Base-by-base conservation (phyloP, 2,888 invertebrate genomes). In the Chesias legatella region DNA sequence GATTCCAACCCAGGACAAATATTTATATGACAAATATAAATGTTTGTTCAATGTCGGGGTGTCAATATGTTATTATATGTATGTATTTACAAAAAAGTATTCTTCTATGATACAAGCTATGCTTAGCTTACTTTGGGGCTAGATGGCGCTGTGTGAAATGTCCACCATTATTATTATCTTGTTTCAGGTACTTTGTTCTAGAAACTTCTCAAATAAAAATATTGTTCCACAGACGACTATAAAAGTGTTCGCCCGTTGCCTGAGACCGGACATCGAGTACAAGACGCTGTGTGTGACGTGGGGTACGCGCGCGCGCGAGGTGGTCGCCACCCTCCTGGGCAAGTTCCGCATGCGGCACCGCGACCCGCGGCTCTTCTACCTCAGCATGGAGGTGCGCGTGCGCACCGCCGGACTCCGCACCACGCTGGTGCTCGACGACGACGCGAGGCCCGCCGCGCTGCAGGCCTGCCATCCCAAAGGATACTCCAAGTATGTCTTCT, bases 391-490 rank as follows among this genome's bases (percentile, higher is more conserved):
- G 79, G 96, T 97, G 31, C 93, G 95, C 8, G 95, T 97, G 32
- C 89, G 95, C 33, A 92, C 95, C 48, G 94, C 95, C 6, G 95
- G 95, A 1, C 91, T 96, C 6, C 89, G 94, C 56, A 96, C 96
- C 1, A 91, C 95, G 32, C 85, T 97, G 48, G 93, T 94, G 29
- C 82, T 97, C 53, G 97, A 97, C 62, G 95, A 96, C 54, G 95
- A 95, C 63, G 94, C 97, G 0, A 90, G 95, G 42, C 98, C 98
- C 0, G 96, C 97, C 0, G 96, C 95, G 43, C 84, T 98, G 44
- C 97, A 98, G 80, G 94, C 96, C 10, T 98, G 98, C 73, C 97
- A 98, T 83, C 98, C 98, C 1, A 93, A 93, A 73, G 97, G 97
- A 51, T 96, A 97, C 82, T 97, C 97, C 29, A 94, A 94, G 95